These are phyloP conservation scores for Eupithecia vulgata DNA, from an alignment of 2,888 invertebrate genomes.

Conservation along the genomic window DNA sequence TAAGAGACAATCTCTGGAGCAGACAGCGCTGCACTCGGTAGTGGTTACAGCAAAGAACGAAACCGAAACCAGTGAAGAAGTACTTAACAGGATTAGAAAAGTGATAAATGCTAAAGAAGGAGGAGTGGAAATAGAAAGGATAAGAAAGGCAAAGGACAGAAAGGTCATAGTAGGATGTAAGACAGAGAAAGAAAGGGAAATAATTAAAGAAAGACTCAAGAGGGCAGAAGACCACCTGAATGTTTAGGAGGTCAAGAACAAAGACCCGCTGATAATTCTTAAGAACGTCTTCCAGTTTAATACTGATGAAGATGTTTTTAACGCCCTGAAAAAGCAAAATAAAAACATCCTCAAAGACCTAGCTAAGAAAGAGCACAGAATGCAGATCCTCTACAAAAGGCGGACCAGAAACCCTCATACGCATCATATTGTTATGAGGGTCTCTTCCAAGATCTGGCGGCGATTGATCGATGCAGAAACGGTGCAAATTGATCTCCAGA, in stretches of 20 bases:
- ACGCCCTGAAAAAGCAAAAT: background rate
- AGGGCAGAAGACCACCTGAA: constrained; percentile 4
- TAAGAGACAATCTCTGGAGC: background rate
- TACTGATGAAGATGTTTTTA: constrained; percentile 1
- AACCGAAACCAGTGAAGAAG: constrained; percentile 27
- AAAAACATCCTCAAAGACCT: background rate
- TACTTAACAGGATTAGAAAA: constrained; percentile 22
- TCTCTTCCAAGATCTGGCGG: constrained; percentile 8
- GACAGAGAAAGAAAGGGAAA: constrained; percentile 23
- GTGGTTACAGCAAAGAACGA: constrained; percentile 23
- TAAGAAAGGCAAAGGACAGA: constrained; percentile 34
- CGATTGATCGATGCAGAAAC: background rate
- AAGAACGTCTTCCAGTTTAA: constrained; percentile 28
- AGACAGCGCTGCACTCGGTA: constrained; percentile 32
- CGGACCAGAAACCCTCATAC: background rate
- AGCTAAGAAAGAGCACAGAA: background rate
- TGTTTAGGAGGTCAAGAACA: constrained; percentile 35
- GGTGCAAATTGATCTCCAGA: constrained; percentile 14
- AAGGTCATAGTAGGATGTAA: constrained; percentile 30
- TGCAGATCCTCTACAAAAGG: background rate
- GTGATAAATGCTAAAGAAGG: constrained; percentile 32
- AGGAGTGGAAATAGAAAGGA: constrained; percentile 24
- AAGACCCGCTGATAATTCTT: constrained; percentile 6
- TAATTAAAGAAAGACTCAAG: constrained; percentile 24
- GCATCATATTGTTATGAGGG: constrained; percentile 1